Percentiles rank a stretch among this genome's conserved stretches.
These are phyloP conservation scores for Prunella fulvescens DNA, from an alignment of 2,113 vertebrate genomes.

Conservation along the genomic window DNA sequence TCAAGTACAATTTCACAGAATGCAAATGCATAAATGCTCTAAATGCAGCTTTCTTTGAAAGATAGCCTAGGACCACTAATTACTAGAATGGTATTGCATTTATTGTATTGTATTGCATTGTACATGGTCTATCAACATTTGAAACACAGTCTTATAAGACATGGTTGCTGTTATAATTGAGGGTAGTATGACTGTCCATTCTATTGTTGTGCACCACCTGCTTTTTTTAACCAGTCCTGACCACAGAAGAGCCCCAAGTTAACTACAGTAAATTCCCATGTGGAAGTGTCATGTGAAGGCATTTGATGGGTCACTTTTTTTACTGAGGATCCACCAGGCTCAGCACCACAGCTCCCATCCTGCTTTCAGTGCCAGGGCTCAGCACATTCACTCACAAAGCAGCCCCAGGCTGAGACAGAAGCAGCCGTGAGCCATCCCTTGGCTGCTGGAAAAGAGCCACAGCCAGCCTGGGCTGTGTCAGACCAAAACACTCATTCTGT, in stretches of 20 bases:
- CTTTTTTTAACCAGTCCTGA: neutral
- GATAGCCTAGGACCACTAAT: neutral
- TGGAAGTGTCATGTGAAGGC: neutral
- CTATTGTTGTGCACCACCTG: neutral
- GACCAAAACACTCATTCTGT: neutral
- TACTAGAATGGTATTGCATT: neutral
- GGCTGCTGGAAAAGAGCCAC: neutral
- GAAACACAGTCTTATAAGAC: neutral
- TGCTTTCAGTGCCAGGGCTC: neutral
- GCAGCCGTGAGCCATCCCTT: fast-evolving
- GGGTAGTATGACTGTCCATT: neutral
- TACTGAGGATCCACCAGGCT: neutral
- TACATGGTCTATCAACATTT: neutral
- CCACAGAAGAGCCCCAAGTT: neutral
- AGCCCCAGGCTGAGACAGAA: neutral
- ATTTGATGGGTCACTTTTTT: neutral
- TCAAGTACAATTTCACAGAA: neutral
- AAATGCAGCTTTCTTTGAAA: neutral
- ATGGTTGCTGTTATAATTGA: neutral
- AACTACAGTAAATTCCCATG: neutral
- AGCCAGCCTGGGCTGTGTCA: neutral
- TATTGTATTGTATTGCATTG: neutral
- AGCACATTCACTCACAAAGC: neutral
- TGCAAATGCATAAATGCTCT: neutral
- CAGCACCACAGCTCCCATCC: neutral